Evolutionary conservation across 2,888 invertebrate species (phyloP), one percentile per base, ranked within the genome.

Genomic region (Cosmorhoe ocellata): DNA sequence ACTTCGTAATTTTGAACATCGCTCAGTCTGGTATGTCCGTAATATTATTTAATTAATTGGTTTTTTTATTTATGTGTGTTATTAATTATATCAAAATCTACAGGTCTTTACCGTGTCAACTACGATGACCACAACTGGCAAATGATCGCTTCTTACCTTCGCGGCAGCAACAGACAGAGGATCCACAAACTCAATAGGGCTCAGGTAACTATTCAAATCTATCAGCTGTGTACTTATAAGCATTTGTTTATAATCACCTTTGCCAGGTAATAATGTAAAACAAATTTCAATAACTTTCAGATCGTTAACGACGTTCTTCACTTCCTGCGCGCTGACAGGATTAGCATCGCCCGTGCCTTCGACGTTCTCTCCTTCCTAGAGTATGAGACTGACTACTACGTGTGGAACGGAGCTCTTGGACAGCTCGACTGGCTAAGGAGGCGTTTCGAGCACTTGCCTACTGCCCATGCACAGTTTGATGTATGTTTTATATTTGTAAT

Each of bases 261-360:
- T 18, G 2, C 18, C 18, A 18, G 2, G 3, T 3, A 18, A 3
- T 18, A 18, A n/a, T n/a, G 18, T 18, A 18, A 18, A 5, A 1
- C 2, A 32, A 32, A 2, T 14, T 10, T 24, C 6, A 3, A 39
- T 62, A 59, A 27, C 58, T 45, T 46, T 1, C 36, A 92, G 90
- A 89, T 94, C 5, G 91, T 97, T 12, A 96, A 97, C 65, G 98
- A 98, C 73, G 88, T 94, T 1, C 79, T 95, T 3, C 92, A 92
- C 72, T 90, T 95, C 61, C 93, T 95, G 0, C 91, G 94, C 40
- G 91, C 92, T 13, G 91, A 91, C 0, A 67, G 85, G 28, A 76
- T 94, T 0, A 64, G 77, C 10, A 93, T 93, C 50, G 65, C 75
- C 0, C 74, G 89, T 0, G 93, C 94, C 0, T 91, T 97, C 18